Conservation (phyloP, 53 echinoderm and acorn worm genomes). For the Holothuria scabra region DNA sequence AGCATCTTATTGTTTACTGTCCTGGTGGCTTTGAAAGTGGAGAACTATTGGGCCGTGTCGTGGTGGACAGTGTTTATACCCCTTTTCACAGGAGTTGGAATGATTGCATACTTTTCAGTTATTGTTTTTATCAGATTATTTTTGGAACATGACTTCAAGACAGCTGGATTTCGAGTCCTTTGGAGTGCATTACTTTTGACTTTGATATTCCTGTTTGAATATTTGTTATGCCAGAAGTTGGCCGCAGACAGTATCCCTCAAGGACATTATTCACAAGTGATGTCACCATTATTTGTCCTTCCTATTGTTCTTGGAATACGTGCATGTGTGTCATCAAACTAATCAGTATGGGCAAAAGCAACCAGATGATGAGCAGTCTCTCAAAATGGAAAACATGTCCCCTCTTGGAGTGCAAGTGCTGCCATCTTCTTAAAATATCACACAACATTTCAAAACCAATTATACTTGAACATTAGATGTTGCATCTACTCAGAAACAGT, state of each 20-base stretch:
- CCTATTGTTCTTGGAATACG: slow-evolving; percentile 71
- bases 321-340: slow-evolving; percentile 62
- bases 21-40: slow-evolving; percentile 80
- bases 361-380: too few relatives aligned
- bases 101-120: slow-evolving; percentile 87
- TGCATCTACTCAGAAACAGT: too few relatives aligned
- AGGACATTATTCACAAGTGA: slow-evolving; percentile 61
- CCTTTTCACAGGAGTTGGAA: slow-evolving; percentile 81
- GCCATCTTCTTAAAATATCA: too few relatives aligned
- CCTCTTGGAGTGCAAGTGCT: too few relatives aligned
- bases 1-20: slow-evolving; percentile 83
- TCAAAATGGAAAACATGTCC: too few relatives aligned
- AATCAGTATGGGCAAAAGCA: background rate
- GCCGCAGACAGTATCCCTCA: slow-evolving; percentile 61
- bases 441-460: too few relatives aligned
- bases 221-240: slow-evolving; percentile 83
- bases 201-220: slow-evolving; percentile 62
- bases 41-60: slow-evolving; percentile 59
- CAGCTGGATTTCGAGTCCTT: slow-evolving; percentile 74
- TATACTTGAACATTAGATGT: too few relatives aligned
- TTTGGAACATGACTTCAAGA: slow-evolving; percentile 71
- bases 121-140: slow-evolving; percentile 90
- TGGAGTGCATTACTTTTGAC: slow-evolving; percentile 91
- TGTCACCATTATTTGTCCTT: slow-evolving; percentile 88
- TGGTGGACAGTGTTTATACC: slow-evolving; percentile 97